phyloP scores from a whole-genome alignment of 1,140 invertebrate species.

The Drosophila sturtevanti region DNA sequence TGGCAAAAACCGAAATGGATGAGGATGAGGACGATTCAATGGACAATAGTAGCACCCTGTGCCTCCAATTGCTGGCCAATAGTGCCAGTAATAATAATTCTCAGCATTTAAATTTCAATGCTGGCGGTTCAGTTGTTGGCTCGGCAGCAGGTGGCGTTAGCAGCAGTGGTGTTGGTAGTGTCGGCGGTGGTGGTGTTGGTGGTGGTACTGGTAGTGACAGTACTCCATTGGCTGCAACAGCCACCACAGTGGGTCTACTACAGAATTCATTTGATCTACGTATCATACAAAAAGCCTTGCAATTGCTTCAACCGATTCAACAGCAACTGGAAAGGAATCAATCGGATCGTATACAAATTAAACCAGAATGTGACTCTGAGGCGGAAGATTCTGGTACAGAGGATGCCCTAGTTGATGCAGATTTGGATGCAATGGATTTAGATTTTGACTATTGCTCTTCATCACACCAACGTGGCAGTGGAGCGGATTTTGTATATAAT shows the following conservation, averaged over 20 bases:
- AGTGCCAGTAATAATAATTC: slow-evolving; percentile 77
- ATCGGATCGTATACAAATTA: slow-evolving; percentile 26
- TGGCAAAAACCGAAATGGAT: slow-evolving; percentile 76
- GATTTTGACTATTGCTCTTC: slow-evolving; percentile 58
- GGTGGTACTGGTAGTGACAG: background rate
- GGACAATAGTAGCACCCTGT: slow-evolving; percentile 84
- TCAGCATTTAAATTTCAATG: slow-evolving; percentile 74
- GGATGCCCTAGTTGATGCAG: slow-evolving; percentile 50
- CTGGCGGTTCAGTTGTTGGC: slow-evolving; percentile 33
- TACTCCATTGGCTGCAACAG: slow-evolving; percentile 41
- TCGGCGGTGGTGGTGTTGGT: slow-evolving; percentile 22
- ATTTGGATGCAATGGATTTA: slow-evolving; percentile 55
- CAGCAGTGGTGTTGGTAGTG: slow-evolving; percentile 20
- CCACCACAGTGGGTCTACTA: slow-evolving; percentile 72
- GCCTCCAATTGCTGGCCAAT: slow-evolving; percentile 66
- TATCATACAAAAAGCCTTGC: slow-evolving; percentile 89
- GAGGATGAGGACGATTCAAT: slow-evolving; percentile 86
- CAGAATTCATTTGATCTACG: slow-evolving; percentile 87
- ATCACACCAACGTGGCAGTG: slow-evolving; percentile 30
- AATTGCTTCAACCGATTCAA: slow-evolving; percentile 87
- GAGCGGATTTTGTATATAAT: slow-evolving; percentile 74
- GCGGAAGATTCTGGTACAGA: slow-evolving; percentile 70
- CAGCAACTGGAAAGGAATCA: slow-evolving; percentile 74
- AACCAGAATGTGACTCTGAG: slow-evolving; percentile 68
- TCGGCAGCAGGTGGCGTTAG: slow-evolving; percentile 27